Percentiles rank a stretch among this genome's conserved stretches.
Evolutionary conservation across 64 coral and sea anemone species (phyloP).

Genomic region (Montipora capricornis): DNA sequence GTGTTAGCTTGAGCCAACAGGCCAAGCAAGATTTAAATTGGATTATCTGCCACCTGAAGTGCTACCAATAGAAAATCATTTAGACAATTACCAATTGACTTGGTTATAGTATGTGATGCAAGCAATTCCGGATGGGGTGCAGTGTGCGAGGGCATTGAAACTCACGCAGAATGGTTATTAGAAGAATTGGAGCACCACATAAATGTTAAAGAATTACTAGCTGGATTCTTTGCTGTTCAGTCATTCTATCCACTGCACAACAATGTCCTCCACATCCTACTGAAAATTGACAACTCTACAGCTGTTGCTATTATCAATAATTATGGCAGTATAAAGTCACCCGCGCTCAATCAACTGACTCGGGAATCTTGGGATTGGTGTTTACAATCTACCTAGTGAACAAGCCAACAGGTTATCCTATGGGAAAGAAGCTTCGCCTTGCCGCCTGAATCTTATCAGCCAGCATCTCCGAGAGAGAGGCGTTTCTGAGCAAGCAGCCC

Average conservation of each 20-base stretch:
- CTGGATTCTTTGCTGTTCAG: neutral
- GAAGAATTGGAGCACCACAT: neutral
- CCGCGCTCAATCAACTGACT: too few species aligned
- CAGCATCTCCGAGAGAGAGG: too few species aligned
- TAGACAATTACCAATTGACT: neutral
- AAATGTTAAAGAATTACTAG: neutral
- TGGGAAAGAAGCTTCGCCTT: too few species aligned
- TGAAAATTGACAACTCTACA: slow-evolving; percentile 18
- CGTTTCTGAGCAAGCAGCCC: too few species aligned
- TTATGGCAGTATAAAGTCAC: neutral
- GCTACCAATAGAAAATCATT: slow-evolving; percentile 7
- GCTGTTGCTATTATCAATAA: slow-evolving; percentile 1
- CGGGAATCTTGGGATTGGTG: too few species aligned
- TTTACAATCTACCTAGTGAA: too few species aligned
- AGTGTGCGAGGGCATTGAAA: too few species aligned
- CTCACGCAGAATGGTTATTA: neutral
- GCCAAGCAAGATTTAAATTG: neutral
- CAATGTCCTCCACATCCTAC: neutral
- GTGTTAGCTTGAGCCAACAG: neutral
- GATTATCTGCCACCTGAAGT: neutral
- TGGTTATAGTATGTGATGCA: slow-evolving; percentile 15
- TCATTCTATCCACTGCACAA: neutral
- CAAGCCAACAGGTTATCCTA: too few species aligned
- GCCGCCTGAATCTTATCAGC: too few species aligned
- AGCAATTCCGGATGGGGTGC: too few species aligned